These are phyloP conservation scores for Nasonia giraulti DNA, from an alignment of 1,140 invertebrate species.

Conservation along the genomic window DNA sequence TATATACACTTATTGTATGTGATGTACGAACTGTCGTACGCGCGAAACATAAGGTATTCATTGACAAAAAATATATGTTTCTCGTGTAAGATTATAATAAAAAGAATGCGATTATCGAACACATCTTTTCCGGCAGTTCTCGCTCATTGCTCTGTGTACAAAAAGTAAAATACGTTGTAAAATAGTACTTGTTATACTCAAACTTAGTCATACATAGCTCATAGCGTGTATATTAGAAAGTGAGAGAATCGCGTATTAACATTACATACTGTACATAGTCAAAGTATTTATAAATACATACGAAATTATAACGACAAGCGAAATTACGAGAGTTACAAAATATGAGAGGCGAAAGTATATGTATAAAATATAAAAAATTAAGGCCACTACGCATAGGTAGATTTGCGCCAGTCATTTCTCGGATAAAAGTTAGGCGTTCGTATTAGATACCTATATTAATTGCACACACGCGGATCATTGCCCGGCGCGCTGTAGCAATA, in stretches of 20 bases:
- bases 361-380: background rate
- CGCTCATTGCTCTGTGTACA: conserved; percentile 56
- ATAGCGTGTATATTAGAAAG: conserved; percentile 68
- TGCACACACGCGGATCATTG: background rate
- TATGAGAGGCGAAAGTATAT: background rate
- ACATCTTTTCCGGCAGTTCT: background rate
- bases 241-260: background rate
- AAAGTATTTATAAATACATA: conserved; percentile 26
- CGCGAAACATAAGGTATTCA: background rate
- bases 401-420: background rate
- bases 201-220: conserved; percentile 57
- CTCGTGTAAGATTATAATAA: background rate
- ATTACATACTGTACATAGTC: conserved; percentile 15
- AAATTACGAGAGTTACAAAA: conserved; percentile 6
- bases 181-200: conserved; percentile 73
- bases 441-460: background rate
- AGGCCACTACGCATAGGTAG: background rate
- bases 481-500: background rate
- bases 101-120: background rate
- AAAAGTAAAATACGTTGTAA: conserved; percentile 63
- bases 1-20: background rate
- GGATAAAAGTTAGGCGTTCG: background rate
- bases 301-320: background rate
- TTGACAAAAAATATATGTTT: background rate
- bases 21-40: background rate